Conservation (phyloP, 2,797 vertebrate species). For the Manis crassicaudata region DNA sequence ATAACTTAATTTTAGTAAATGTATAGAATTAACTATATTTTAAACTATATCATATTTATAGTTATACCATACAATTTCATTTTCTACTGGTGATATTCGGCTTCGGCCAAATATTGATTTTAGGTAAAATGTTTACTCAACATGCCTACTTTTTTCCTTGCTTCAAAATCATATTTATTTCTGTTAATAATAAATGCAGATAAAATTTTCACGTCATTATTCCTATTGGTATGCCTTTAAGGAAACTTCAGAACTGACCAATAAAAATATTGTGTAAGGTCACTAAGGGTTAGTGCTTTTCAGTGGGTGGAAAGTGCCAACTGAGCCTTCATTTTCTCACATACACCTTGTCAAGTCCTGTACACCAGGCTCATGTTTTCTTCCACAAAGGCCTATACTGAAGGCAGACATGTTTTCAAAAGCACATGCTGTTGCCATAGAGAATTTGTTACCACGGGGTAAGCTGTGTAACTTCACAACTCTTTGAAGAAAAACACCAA, state of each 20-base stretch:
- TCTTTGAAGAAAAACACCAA: slow-evolving; percentile 1
- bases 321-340: background rate
- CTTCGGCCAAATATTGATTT: background rate
- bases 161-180: background rate
- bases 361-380: background rate
- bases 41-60: background rate
- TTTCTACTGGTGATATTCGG: background rate
- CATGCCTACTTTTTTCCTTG: background rate
- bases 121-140: background rate
- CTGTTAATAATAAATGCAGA: background rate
- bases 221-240: background rate
- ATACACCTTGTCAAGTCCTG: background rate
- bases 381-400: background rate
- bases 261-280: background rate
- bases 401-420: slow-evolving; percentile 16
- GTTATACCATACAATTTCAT: background rate
- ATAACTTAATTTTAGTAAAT: background rate
- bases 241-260: background rate
- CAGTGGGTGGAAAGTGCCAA: background rate
- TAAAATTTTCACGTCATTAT: slow-evolving; percentile 4
- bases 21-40: background rate
- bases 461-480: background rate
- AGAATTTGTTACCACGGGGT: background rate
- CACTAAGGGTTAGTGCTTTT: background rate
- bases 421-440: background rate